Conservation (phyloP, 92 coral and sea anemone genomes). For the Metridium senile region DNA sequence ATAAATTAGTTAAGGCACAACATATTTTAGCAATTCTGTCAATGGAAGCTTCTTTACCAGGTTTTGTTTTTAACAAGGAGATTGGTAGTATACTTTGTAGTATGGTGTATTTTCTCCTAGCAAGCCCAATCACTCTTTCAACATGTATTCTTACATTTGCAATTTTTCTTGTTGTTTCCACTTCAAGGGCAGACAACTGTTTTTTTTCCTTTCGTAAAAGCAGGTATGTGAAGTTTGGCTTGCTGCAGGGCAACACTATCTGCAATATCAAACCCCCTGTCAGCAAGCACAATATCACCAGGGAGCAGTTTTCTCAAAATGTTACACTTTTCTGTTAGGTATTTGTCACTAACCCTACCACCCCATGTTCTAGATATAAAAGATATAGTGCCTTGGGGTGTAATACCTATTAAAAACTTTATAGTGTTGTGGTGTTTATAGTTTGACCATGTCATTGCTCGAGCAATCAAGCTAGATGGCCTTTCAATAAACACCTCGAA, state of each 20-base stretch:
- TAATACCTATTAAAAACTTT: constrained; percentile 51
- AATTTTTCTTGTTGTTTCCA: constrained; percentile 46
- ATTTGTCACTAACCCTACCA: constrained; percentile 55
- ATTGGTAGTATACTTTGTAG: constrained; percentile 45
- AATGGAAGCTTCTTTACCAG: constrained; percentile 27
- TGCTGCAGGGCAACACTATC: constrained; percentile 58
- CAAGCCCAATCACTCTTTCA: constrained; percentile 57
- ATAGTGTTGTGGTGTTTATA: constrained; percentile 47
- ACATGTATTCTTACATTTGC: constrained; percentile 57
- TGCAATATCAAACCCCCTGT: constrained; percentile 55
- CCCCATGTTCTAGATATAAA: constrained; percentile 57
- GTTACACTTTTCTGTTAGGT: constrained; percentile 43
- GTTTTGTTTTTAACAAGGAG: constrained; percentile 21
- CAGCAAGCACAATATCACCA: constrained; percentile 58
- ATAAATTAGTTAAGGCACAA: constrained; percentile 54
- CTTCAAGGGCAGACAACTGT: constrained; percentile 33
- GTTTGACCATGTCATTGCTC: constrained; percentile 58
- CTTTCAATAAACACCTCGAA: constrained; percentile 32
- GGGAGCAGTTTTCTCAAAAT: constrained; percentile 38
- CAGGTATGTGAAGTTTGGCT: constrained; percentile 55
- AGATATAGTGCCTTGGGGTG: constrained; percentile 49
- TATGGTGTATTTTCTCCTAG: constrained; percentile 48
- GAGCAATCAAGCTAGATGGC: constrained; percentile 50
- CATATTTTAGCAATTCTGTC: constrained; percentile 60
- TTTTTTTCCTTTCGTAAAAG: constrained; percentile 52